Evolutionary conservation across 2,888 invertebrate genomes (phyloP).

Genomic region (Gryllus longicercus): DNA sequence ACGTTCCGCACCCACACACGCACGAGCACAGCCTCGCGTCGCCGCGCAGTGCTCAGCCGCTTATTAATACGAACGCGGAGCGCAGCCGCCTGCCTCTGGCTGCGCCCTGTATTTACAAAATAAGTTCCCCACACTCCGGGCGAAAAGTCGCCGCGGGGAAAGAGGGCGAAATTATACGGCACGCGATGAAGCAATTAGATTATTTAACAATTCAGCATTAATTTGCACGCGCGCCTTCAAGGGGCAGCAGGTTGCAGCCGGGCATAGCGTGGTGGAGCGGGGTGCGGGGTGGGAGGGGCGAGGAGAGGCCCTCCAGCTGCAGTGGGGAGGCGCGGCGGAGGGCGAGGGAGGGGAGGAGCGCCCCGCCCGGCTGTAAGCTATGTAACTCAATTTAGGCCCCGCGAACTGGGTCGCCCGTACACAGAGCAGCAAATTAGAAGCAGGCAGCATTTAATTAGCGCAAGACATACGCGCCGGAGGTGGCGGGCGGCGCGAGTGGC

Average conservation of each 20-base stretch:
- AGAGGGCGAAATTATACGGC: not conserved
- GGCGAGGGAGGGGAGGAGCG: not conserved
- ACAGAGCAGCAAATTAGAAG: conserved; percentile 9
- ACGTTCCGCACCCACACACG: too few relatives aligned
- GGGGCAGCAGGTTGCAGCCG: not conserved
- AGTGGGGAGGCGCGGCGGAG: not conserved
- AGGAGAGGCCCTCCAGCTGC: not conserved
- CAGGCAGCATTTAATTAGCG: conserved; percentile 17
- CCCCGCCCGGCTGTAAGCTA: conserved; percentile 4
- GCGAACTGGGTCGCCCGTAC: not conserved
- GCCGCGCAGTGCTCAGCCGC: too few relatives aligned
- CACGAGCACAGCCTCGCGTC: too few relatives aligned
- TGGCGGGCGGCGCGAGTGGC: not conserved
- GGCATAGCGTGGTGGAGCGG: not conserved
- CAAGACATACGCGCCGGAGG: not conserved
- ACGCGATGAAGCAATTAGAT: not conserved
- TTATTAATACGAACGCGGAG: too few relatives aligned
- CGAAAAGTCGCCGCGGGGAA: not conserved
- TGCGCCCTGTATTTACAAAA: not conserved
- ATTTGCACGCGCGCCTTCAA: not conserved
- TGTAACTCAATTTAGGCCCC: conserved; percentile 3
- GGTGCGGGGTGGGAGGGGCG: not conserved
- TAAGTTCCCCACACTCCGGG: not conserved
- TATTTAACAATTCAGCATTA: conserved; percentile 1
- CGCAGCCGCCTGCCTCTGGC: too few relatives aligned